Evolutionary conservation across 2,797 vertebrate species (phyloP).

Genomic region (Zalophus californianus): DNA sequence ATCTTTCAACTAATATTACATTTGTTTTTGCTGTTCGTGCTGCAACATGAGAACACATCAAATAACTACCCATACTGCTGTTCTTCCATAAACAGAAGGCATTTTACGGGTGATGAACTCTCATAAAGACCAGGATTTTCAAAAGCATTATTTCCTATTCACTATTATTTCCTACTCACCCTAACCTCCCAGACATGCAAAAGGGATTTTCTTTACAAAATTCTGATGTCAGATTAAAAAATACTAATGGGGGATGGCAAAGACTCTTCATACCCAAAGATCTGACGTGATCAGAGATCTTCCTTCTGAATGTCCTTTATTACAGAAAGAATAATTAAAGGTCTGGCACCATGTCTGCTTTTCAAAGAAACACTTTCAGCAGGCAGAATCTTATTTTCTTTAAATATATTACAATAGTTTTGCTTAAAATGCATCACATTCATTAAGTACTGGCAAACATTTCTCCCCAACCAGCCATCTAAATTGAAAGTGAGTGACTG

Average conservation of each 20-base stretch:
- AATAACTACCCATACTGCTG: background rate
- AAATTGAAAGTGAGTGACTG: conserved; percentile 12
- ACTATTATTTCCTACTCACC: conserved; percentile 34
- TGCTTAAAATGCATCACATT: conserved; percentile 47
- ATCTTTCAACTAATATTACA: conserved; percentile 46
- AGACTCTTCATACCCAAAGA: background rate
- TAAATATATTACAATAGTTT: conserved; percentile 24
- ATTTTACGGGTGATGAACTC: background rate
- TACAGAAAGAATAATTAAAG: conserved; percentile 36
- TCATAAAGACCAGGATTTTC: conserved; percentile 61
- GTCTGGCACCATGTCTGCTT: background rate
- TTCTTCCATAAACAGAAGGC: conserved; percentile 44
- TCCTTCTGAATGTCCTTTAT: conserved; percentile 25
- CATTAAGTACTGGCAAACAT: conserved; percentile 30
- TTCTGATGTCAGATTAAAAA: conserved; percentile 24
- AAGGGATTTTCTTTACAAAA: conserved; percentile 41
- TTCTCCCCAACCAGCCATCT: conserved; percentile 24
- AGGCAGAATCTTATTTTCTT: background rate
- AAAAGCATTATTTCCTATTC: conserved; percentile 55
- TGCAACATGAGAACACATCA: conserved; percentile 41
- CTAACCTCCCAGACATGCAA: conserved; percentile 7
- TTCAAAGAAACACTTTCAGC: conserved; percentile 49
- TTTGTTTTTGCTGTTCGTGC: conserved; percentile 46
- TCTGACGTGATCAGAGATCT: background rate
- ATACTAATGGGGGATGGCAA: background rate